A percentile compares a stretch with the other conserved stretches of the same genome.
Conservation (phyloP, 2,888 invertebrate genomes). For the Cabera pusaria region DNA sequence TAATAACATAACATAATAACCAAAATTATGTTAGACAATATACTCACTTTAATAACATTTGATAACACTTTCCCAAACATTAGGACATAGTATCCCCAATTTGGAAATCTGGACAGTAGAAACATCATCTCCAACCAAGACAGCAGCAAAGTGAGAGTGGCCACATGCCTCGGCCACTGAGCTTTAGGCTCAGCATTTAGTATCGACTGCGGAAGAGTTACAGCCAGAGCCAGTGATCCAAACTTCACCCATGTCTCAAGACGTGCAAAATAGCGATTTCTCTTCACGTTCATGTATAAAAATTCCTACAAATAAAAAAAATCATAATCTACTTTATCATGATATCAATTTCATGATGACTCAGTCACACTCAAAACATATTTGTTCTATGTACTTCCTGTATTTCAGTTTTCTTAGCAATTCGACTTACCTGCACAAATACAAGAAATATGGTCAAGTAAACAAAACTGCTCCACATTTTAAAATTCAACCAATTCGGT, state of each 20-base stretch:
- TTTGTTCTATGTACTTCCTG: too few species aligned
- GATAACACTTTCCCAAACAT: slow-evolving; percentile 85
- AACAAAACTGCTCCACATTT: slow-evolving; percentile 64
- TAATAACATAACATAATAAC: too few species aligned
- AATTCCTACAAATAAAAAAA: slow-evolving; percentile 81
- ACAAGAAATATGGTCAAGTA: slow-evolving; percentile 61
- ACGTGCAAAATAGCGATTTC: slow-evolving; percentile 75
- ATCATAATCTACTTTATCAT: too few species aligned
- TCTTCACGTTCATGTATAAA: slow-evolving; percentile 73
- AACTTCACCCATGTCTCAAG: slow-evolving; percentile 83
- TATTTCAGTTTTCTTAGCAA: slow-evolving; percentile 1
- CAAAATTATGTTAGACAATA: too few species aligned
- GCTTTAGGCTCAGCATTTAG: slow-evolving; percentile 39
- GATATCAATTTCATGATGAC: too few species aligned
- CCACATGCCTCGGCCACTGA: slow-evolving; percentile 76
- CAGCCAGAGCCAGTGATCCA: slow-evolving; percentile 67
- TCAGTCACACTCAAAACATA: too few species aligned
- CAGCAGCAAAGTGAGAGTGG: slow-evolving; percentile 76
- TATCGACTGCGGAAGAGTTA: slow-evolving; percentile 65
- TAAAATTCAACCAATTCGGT: slow-evolving; percentile 53
- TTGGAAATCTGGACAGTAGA: slow-evolving; percentile 80
- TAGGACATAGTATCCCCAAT: slow-evolving; percentile 83
- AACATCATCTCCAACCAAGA: slow-evolving; percentile 84
- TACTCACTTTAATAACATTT: slow-evolving; percentile 78
- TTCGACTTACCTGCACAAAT: slow-evolving; percentile 64